Percentiles rank a stretch among this genome's conserved stretches.
Conservation (phyloP, 1,140 invertebrate species). For the Sitophilus oryzae region DNA sequence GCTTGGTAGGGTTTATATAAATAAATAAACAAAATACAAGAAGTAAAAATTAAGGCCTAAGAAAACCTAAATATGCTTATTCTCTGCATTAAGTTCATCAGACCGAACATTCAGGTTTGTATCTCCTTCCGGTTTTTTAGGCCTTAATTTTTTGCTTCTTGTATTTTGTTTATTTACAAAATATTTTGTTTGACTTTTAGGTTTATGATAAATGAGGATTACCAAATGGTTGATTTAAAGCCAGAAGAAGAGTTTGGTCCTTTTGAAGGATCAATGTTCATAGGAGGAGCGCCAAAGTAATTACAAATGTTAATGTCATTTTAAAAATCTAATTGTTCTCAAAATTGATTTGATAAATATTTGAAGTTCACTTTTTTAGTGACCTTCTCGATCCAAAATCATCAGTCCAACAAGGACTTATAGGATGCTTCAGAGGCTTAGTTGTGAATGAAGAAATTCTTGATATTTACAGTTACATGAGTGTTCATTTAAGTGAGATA, state of each 20-base stretch:
- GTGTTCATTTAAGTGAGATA: slow-evolving; percentile 83
- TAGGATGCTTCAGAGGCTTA: slow-evolving; percentile 87
- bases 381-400: slow-evolving; percentile 69
- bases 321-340: background rate
- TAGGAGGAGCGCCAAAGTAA: slow-evolving; percentile 84
- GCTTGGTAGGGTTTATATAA: no score
- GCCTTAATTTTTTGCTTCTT: background rate
- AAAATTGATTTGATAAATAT: background rate
- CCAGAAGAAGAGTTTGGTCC: slow-evolving; percentile 84
- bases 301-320: no score
- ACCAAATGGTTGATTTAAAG: slow-evolving; percentile 76
- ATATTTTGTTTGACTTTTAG: slow-evolving; percentile 37
- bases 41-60: no score
- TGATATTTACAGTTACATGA: slow-evolving; percentile 89
- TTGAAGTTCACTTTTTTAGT: slow-evolving; percentile 46
- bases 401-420: slow-evolving; percentile 78
- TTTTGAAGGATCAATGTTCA: slow-evolving; percentile 88
- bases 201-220: slow-evolving; percentile 86
- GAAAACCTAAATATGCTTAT: no score
- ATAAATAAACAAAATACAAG: no score
- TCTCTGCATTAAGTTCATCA: no score
- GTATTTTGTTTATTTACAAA: background rate
- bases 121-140: background rate
- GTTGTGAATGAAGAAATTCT: slow-evolving; percentile 86
- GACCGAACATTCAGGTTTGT: background rate